Conservation (phyloP, 2,797 vertebrate species). For the Scleropages formosus region DNA sequence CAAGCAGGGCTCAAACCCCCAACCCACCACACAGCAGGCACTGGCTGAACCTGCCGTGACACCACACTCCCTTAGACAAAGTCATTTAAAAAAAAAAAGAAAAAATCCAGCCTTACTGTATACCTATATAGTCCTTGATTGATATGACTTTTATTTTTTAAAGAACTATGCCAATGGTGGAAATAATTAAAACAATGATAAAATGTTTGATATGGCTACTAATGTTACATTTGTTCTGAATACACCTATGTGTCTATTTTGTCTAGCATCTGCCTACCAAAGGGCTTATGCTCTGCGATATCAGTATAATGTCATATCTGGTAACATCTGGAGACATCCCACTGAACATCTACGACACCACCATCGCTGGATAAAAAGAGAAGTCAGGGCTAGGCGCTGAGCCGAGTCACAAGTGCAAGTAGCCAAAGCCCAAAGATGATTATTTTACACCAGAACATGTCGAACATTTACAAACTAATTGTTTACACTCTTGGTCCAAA, state of each 20-base stretch:
- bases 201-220: not conserved
- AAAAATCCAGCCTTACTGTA: too few relatives aligned
- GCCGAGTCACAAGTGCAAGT: conserved; percentile 54
- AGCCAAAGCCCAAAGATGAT: conserved; percentile 71
- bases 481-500: not conserved
- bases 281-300: conserved; percentile 82
- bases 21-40: too few relatives aligned
- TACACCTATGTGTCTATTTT: conserved; percentile 29
- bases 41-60: too few relatives aligned
- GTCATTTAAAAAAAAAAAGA: too few relatives aligned
- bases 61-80: too few relatives aligned
- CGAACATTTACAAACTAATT: not conserved
- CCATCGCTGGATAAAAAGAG: conserved; percentile 77
- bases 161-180: not conserved
- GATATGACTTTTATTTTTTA: too few relatives aligned
- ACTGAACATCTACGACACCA: conserved; percentile 71
- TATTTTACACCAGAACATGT: conserved; percentile 50
- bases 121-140: too few relatives aligned
- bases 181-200: too few relatives aligned
- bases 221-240: conserved; percentile 8
- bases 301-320: conserved; percentile 74
- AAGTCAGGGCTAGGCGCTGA: conserved; percentile 78
- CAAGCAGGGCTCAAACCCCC: too few relatives aligned
- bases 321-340: conserved; percentile 72
- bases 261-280: conserved; percentile 88